Evolutionary conservation across 2,797 vertebrate species (phyloP), one percentile per base, ranked within the genome.

Genomic region (Pampus argenteus): DNA sequence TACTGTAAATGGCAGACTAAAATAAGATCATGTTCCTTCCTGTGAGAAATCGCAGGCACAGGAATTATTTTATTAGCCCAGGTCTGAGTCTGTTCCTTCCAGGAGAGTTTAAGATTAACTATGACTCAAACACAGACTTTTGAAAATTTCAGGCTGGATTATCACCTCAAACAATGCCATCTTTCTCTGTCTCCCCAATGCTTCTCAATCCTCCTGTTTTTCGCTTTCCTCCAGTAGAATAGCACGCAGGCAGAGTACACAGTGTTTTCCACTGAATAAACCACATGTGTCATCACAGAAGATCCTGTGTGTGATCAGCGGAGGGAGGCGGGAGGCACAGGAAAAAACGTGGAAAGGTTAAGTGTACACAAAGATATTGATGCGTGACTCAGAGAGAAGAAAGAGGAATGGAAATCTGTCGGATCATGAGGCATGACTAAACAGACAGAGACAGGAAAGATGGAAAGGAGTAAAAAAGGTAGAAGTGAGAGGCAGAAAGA

Each of bases 281-380:
- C 86, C 77, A 76, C 79, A 76, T 84, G 81, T 90, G 83, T 90
- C 87, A 88, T 90, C 86, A 85, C 87, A 87, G 81, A 84, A 73
- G 73, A 84, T 79, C 78, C 81, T 71, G 72, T 69, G 86, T 90
- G 86, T 85, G 83, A 86, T 82, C 74, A 83, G 75, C 22, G 5
- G 66, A 86, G 48, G 76, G 86, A 79, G 81, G 73, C 42, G 58
- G 73, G 78, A 87, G 76, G 83, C 70, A 73, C 57, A 60, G 78
- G 66, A 74, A 62, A 86, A 87, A 89, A 84, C 45, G 40, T 66
- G 79, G 78, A 91, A 92, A 91, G 91, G 90, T 91, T 93, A 91
- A 91, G 86, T 91, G 90, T 89, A 91, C 90, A 92, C 89, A 93
- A 86, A 89, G 84, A 91, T 92, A 92, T 90, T 83, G 90, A 92